Base-by-base conservation (phyloP, 2,888 invertebrate genomes). In the Tridacna crocea region DNA sequence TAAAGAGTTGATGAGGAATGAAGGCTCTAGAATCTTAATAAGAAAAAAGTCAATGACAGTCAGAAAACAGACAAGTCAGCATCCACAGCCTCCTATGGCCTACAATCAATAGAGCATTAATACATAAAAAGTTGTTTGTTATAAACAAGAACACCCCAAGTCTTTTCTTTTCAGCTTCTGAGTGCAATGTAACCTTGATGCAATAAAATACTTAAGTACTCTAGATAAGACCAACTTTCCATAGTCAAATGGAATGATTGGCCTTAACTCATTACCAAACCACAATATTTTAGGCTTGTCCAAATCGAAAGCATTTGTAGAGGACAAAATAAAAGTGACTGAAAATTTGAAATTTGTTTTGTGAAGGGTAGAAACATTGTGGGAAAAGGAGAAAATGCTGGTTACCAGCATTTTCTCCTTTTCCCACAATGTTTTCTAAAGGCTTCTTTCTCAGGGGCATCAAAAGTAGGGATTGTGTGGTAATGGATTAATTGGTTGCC, bases 1-100 rank as follows among this genome's bases (percentile, higher is more conserved):
- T 63, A 63, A 63, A 63, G 63, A 27, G 24, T 27, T 26, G 24
- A 63, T 63, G 24, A 63, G 27, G 27, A 63, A 63, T 63, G 63
- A 63, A 63, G 63, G 63, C 63, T 63, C 26, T 63, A 63, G 15
- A 15, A 15, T 63, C 26, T 63, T 27, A 26, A 63, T 15, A 63
- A 63, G 63, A 63, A 26, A 13, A 63, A 26, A 26, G 63, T 63
- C 27, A 63, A 63, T 17, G 63, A 26, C 63, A 27, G 63, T 27
- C 63, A 26, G 26, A 63, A 15, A 19, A 63, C 63, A 22, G 63
- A 63, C 63, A 63, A 63, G 26, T 22, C 63, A 27, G 26, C 63
- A 63, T 63, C 27, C 24, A 55, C 55, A 55, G 27, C 26, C 63
- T 63, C 63, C 27, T 63, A 12, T 63, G 63, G 63, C 63, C 24